phyloP scores from a whole-genome alignment of 1,140 invertebrate genomes.

The Acromyrmex echinatior region DNA sequence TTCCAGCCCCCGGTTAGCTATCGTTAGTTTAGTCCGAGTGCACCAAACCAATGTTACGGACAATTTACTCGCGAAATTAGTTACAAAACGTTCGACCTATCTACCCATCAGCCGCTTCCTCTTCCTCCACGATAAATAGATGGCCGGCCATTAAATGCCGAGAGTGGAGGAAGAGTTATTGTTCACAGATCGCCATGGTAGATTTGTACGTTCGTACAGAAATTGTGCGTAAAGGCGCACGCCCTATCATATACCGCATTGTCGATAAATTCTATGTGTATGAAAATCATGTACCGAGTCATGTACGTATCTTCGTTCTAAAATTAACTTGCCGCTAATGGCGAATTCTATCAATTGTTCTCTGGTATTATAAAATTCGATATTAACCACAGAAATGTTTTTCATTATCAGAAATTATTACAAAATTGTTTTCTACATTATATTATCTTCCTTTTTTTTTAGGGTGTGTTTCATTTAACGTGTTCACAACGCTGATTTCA shows the following conservation, averaged over 20 bases:
- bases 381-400: not conserved
- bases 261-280: not conserved
- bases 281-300: not conserved
- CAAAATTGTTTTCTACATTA: not conserved
- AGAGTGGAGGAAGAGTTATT: constrained; percentile 85
- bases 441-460: not conserved
- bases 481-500: too few species aligned
- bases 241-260: not conserved
- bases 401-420: not conserved
- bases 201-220: constrained; percentile 74
- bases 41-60: constrained; percentile 86
- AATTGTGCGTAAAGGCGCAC: constrained; percentile 43
- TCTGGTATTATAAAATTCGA: not conserved
- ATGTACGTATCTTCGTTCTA: not conserved
- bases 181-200: constrained; percentile 84
- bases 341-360: not conserved
- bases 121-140: constrained; percentile 86
- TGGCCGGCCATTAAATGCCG: constrained; percentile 83
- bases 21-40: constrained; percentile 76
- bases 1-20: constrained; percentile 62
- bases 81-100: constrained; percentile 86
- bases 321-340: not conserved
- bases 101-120: constrained; percentile 87
- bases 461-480: not conserved
- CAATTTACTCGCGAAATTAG: constrained; percentile 87